Base-by-base conservation (phyloP, 2,888 invertebrate species). In the Saturnia pavonia region DNA sequence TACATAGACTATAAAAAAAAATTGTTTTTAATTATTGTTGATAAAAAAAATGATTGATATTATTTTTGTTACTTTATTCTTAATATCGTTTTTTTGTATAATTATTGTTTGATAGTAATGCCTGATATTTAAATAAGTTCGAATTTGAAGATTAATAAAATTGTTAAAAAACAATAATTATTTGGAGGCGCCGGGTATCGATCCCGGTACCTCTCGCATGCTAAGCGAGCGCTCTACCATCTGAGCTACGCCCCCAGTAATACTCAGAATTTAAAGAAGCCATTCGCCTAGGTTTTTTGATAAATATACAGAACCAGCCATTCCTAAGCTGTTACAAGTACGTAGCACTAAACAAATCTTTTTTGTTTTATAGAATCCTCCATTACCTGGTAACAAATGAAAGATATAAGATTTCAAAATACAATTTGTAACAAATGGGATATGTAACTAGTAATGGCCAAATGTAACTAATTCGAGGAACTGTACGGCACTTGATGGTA, bases 1-100 rank as follows among this genome's bases (percentile, higher is more conserved):
- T 97, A 98, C 78, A 98, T 92, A 0, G 97, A 95, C 91, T 97
- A 95, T 79, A 88, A 75, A 86, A 75, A 73, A 70, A 72, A 70
- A n/a, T n/a, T n/a, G n/a, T n/a, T n/a, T n/a, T n/a, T n/a, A n/a
- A n/a, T n/a, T n/a, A n/a, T n/a, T n/a, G n/a, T n/a, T n/a, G n/a
- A n/a, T n/a, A n/a, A n/a, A n/a, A n/a, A n/a, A n/a, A n/a, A n/a
- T n/a, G n/a, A n/a, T n/a, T n/a, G n/a, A n/a, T n/a, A n/a, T n/a
- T n/a, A n/a, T n/a, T n/a, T n/a, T n/a, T n/a, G n/a, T n/a, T n/a
- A n/a, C n/a, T n/a, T n/a, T n/a, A n/a, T n/a, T n/a, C n/a, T n/a
- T n/a, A n/a, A n/a, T n/a, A n/a, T n/a, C 34, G 34, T 34, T 34
- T 34, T 34, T 34, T 34, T 34, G 34, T 34, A 34, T 48, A 48